These are phyloP conservation scores for Pseudorectes ferrugineus DNA, from an alignment of 2,113 vertebrate species.

Conservation along the genomic window DNA sequence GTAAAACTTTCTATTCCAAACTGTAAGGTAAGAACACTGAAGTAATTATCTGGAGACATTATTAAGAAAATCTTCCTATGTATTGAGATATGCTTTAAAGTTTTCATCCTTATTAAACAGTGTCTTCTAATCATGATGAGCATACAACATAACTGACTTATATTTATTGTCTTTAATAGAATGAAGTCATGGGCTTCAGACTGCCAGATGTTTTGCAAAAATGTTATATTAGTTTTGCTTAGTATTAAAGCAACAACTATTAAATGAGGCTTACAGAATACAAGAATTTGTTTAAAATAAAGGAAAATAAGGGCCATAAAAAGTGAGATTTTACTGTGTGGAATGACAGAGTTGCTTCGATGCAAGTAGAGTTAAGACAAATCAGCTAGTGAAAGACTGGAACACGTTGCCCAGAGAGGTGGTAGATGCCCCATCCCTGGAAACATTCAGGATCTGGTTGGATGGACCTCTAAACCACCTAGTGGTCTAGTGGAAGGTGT, in stretches of 20 bases:
- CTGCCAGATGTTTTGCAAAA: not conserved
- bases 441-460: not conserved
- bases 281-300: not conserved
- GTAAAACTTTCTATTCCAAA: not conserved
- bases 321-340: not conserved
- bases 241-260: not conserved
- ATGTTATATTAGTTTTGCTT: not conserved
- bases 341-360: not conserved
- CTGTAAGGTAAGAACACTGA: not conserved
- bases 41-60: not conserved
- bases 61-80: not conserved
- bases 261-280: not conserved
- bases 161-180: not conserved
- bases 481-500: too few species aligned
- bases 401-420: not conserved
- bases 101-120: not conserved
- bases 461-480: not conserved
- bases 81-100: not conserved
- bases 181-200: not conserved
- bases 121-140: not conserved
- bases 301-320: not conserved
- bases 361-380: not conserved
- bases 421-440: not conserved
- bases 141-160: not conserved
- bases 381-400: not conserved